Percentiles rank a stretch among this genome's conserved stretches.
Conservation (phyloP, 92 coral and sea anemone genomes). For the Palythoa grandiflora region DNA sequence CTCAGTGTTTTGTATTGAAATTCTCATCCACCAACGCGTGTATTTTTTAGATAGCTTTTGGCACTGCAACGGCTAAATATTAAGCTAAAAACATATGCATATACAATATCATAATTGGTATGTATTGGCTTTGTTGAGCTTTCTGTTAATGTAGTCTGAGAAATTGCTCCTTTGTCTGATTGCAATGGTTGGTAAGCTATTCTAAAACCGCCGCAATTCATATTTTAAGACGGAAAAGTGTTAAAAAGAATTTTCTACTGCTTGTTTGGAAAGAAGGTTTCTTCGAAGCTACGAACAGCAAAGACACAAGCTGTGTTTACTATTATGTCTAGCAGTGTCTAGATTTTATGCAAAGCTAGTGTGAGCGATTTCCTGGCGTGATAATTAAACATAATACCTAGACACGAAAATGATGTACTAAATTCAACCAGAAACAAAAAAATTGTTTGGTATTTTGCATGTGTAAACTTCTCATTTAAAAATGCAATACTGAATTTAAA, state of each 20-base stretch:
- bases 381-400: constrained; percentile 7
- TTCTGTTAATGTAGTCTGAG: not conserved
- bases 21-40: not conserved
- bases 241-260: not conserved
- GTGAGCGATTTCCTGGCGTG: constrained; percentile 53
- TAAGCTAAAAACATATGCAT: constrained; percentile 23
- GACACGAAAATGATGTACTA: constrained; percentile 21
- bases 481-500: not conserved
- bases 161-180: not conserved
- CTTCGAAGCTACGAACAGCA: not conserved
- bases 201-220: not conserved
- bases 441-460: not conserved
- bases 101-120: not conserved
- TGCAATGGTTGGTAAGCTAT: not conserved
- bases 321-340: constrained; percentile 49
- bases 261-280: not conserved
- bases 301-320: constrained; percentile 6
- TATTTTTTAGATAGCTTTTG: not conserved
- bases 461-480: not conserved
- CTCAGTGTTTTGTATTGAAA: not conserved
- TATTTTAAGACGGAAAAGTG: not conserved
- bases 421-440: not conserved
- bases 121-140: not conserved
- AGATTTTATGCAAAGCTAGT: constrained; percentile 52
- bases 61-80: not conserved